Percentiles rank a stretch among this genome's conserved stretches.
Conservation (phyloP, 2,797 vertebrate genomes). For the Poeciliopsis gracilis region DNA sequence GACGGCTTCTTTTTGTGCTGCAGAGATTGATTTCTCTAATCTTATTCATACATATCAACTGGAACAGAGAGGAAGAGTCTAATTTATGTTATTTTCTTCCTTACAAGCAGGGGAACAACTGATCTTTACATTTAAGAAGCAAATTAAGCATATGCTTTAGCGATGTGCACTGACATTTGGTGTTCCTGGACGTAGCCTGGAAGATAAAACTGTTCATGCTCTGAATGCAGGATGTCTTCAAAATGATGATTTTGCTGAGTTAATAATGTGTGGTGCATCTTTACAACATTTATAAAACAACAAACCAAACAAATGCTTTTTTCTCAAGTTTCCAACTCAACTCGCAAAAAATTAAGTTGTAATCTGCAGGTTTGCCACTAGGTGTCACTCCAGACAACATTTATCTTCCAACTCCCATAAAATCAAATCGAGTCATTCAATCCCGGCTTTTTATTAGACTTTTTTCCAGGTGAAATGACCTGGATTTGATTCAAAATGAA, state of each 20-base stretch:
- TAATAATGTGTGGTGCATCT: not conserved
- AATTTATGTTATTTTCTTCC: conserved; percentile 20
- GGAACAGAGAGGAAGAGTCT: conserved; percentile 20
- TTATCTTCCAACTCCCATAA: not conserved
- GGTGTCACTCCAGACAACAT: not conserved
- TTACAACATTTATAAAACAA: not conserved
- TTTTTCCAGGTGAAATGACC: not conserved
- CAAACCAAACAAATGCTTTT: not conserved
- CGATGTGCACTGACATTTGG: not conserved
- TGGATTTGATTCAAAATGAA: not conserved
- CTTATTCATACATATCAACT: conserved; percentile 16
- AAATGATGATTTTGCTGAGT: not conserved
- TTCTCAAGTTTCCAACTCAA: not conserved
- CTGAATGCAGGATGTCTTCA: not conserved
- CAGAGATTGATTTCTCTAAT: conserved; percentile 16
- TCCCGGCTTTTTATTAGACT: not conserved
- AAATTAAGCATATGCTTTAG: not conserved
- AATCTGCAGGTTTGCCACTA: conserved; percentile 4
- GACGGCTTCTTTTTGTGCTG: conserved; percentile 12
- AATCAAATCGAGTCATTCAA: not conserved
- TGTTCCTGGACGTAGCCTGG: not conserved
- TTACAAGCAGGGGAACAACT: not conserved
- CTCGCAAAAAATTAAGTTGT: not conserved
- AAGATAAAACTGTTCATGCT: not conserved
- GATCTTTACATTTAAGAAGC: not conserved